Evolutionary conservation across 2,888 invertebrate genomes (phyloP).

Genomic region (Mycalesis mineus): DNA sequence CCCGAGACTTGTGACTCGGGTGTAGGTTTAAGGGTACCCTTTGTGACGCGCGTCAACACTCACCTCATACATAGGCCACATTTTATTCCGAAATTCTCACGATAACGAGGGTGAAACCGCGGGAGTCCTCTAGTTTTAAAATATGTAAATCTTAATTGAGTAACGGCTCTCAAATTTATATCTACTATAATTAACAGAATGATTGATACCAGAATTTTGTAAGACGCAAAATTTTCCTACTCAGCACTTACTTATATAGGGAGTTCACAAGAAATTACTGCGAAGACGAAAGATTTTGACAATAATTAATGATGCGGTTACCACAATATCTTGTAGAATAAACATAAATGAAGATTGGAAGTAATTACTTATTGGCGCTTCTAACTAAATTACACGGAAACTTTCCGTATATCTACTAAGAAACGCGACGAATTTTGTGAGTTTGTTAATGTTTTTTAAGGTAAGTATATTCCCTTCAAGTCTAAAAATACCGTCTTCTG

Average conservation of each 20-base stretch:
- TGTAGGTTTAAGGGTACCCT: no score
- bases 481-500: no score
- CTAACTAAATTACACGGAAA: constrained; percentile 3
- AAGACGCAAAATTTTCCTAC: constrained; percentile 3
- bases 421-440: not conserved
- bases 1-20: no score
- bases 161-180: not conserved
- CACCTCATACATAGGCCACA: no score
- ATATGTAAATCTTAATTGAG: not conserved
- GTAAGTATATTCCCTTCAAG: no score
- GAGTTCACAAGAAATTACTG: constrained; percentile 17
- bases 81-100: no score
- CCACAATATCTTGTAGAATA: constrained; percentile 11
- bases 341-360: constrained; percentile 9
- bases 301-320: constrained; percentile 28
- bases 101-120: no score
- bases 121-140: no score
- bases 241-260: constrained; percentile 14
- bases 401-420: not conserved
- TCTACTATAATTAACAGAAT: not conserved
- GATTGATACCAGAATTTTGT: constrained; percentile 1
- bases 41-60: no score
- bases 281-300: constrained; percentile 23
- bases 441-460: no score
- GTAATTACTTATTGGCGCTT: constrained; percentile 2